These are phyloP conservation scores for Hyalella azteca DNA, from an alignment of 2,888 invertebrate genomes.

Conservation along the genomic window DNA sequence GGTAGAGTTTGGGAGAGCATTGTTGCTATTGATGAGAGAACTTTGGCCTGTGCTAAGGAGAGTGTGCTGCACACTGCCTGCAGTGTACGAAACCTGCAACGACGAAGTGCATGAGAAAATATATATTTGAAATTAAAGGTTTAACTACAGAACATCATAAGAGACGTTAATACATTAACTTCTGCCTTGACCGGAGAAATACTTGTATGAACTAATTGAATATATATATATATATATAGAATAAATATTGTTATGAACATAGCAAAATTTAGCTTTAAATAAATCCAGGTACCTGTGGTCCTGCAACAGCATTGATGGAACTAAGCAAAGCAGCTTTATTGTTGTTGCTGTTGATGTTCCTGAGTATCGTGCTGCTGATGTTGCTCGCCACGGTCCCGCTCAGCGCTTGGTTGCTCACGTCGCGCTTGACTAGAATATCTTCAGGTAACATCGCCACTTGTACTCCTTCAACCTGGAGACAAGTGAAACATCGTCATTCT, in stretches of 20 bases:
- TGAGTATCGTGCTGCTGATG: slow-evolving; percentile 27
- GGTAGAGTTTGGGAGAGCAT: not conserved
- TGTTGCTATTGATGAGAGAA: not conserved
- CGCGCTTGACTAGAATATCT: slow-evolving; percentile 34
- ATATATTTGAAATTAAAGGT: no score
- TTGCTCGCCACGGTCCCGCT: not conserved
- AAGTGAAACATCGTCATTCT: no score
- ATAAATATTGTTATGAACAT: no score
- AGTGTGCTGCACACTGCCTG: slow-evolving; percentile 14
- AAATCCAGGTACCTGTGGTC: no score
- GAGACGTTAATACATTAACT: no score
- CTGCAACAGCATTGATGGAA: not conserved
- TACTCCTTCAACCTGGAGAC: slow-evolving; percentile 40
- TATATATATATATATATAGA: no score
- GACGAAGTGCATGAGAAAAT: no score
- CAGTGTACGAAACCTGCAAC: not conserved
- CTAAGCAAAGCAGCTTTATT: not conserved
- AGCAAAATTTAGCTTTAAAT: no score
- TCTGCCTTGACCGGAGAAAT: no score
- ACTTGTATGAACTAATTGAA: no score
- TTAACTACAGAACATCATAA: no score
- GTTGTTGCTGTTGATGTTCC: slow-evolving; percentile 17
- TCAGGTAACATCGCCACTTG: slow-evolving; percentile 47
- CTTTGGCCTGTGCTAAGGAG: not conserved
- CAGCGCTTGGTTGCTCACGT: not conserved